Conservation (phyloP, 2,113 vertebrate species). For the Xyliphius kryptos region DNA sequence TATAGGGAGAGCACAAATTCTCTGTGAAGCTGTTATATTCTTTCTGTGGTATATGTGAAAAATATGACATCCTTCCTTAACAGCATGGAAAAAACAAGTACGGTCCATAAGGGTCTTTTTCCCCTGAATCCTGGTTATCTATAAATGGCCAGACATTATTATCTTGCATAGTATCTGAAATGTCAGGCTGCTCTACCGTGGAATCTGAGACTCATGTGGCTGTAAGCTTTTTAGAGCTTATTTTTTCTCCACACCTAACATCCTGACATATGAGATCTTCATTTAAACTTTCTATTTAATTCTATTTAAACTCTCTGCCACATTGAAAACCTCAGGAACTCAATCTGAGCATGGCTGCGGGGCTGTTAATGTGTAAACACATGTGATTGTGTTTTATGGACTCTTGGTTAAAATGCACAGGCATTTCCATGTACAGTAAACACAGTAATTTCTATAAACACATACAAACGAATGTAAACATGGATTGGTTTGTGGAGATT, state of each 20-base stretch:
- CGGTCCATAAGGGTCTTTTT: slow-evolving; percentile 35
- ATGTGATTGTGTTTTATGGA: slow-evolving; percentile 45
- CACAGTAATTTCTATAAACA: background rate
- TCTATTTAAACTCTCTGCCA: slow-evolving; percentile 41
- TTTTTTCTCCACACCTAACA: slow-evolving; percentile 36
- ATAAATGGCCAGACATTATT: slow-evolving; percentile 33
- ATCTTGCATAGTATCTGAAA: slow-evolving; percentile 34
- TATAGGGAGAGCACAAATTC: slow-evolving; percentile 1
- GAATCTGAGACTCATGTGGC: slow-evolving; percentile 39
- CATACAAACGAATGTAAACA: too few species aligned
- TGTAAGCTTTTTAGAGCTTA: slow-evolving; percentile 19
- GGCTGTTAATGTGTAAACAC: slow-evolving; percentile 52
- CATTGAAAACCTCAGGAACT: slow-evolving; percentile 17
- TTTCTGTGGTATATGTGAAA: slow-evolving; percentile 26
- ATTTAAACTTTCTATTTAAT: slow-evolving; percentile 34
- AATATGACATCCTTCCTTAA: slow-evolving; percentile 31
- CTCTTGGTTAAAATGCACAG: slow-evolving; percentile 39
- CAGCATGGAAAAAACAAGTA: slow-evolving; percentile 41
- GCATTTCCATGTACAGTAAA: slow-evolving; percentile 5
- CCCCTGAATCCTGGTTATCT: slow-evolving; percentile 42
- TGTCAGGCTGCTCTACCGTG: slow-evolving; percentile 39
- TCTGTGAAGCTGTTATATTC: slow-evolving; percentile 3
- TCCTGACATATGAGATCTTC: slow-evolving; percentile 37
- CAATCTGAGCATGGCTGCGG: slow-evolving; percentile 13
- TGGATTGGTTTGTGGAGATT: too few species aligned